These are phyloP conservation scores for Montipora capitata DNA, from an alignment of 92 coral and sea anemone genomes.

Conservation along the genomic window DNA sequence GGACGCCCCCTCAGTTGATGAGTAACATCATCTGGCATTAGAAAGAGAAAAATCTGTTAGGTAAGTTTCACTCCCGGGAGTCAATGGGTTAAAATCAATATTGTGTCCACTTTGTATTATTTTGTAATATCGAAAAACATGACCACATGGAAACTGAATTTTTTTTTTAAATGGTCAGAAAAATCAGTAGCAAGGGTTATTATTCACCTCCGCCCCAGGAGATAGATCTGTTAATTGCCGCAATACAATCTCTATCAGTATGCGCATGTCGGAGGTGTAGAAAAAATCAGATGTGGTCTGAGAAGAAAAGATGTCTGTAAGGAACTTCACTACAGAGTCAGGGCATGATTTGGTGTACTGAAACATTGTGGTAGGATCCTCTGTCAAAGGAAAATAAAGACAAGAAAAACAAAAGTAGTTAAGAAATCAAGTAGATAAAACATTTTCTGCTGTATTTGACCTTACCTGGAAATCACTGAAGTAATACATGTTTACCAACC, in stretches of 20 bases:
- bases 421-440: no score
- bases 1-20: no score
- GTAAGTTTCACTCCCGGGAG: no score
- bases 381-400: conserved; percentile 38
- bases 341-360: conserved; percentile 83
- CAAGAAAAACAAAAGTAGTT: not conserved
- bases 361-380: conserved; percentile 93
- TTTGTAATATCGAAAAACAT: no score
- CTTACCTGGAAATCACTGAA: no score
- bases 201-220: conserved; percentile 87
- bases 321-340: conserved; percentile 91
- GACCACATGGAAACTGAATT: no score
- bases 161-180: no score
- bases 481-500: conserved; percentile 52
- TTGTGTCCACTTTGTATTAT: no score
- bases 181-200: not conserved
- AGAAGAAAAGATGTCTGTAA: conserved; percentile 89
- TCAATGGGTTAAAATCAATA: no score
- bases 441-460: no score
- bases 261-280: conserved; percentile 92
- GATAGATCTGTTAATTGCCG: conserved; percentile 89
- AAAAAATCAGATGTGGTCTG: conserved; percentile 90
- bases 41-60: no score
- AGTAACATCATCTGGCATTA: no score
- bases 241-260: conserved; percentile 89